phyloP scores from a whole-genome alignment of 2,797 vertebrate genomes.

The Acrocephalus scirpaceus region DNA sequence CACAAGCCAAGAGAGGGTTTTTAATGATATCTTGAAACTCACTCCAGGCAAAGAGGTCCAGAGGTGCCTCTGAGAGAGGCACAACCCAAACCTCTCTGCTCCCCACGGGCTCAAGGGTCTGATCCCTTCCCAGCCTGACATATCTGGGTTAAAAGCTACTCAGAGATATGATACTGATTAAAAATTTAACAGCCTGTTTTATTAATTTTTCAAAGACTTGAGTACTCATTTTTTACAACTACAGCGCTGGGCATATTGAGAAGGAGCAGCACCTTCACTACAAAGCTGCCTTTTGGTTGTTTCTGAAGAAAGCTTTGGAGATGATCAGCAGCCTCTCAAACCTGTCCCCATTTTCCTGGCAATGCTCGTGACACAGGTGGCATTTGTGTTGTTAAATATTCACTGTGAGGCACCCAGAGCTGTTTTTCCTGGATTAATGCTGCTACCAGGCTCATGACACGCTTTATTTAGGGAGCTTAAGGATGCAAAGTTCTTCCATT shows the following conservation, averaged over 20 bases:
- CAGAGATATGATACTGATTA: slow-evolving; percentile 29
- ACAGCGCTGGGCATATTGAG: neutral
- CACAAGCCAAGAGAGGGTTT: neutral
- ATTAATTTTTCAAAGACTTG: slow-evolving; percentile 48
- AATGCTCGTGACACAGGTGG: neutral
- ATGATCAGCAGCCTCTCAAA: neutral
- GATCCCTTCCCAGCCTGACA: neutral
- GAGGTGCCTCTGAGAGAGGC: neutral
- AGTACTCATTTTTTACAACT: neutral
- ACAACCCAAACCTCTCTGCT: neutral
- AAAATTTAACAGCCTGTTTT: slow-evolving; percentile 54
- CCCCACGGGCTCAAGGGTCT: neutral
- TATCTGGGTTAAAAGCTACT: slow-evolving; percentile 61
- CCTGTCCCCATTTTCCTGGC: neutral
- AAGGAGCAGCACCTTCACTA: neutral
- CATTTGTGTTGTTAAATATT: neutral
- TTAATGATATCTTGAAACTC: neutral
- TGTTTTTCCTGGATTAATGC: neutral
- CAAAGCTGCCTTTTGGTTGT: neutral
- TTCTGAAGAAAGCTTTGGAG: neutral
- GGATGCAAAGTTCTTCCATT: neutral
- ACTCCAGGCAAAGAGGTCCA: neutral
- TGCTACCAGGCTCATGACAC: neutral
- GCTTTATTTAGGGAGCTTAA: neutral
- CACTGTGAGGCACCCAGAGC: neutral